Evolutionary conservation across 2,888 invertebrate species (phyloP).

Genomic region (Chesias legatella): DNA sequence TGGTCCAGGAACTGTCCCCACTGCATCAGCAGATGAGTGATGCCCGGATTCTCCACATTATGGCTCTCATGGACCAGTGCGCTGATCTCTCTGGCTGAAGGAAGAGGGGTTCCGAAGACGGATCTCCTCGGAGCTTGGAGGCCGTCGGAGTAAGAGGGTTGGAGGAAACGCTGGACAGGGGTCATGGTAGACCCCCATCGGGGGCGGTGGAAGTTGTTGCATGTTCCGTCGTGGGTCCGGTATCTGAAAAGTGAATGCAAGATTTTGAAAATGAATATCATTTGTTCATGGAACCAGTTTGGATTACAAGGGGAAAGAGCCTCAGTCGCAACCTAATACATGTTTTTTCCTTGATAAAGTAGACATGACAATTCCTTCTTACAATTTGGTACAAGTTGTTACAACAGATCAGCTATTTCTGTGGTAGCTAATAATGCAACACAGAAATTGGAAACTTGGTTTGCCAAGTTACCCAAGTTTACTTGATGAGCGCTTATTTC

Average conservation of each 20-base stretch:
- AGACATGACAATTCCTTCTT: too few relatives aligned
- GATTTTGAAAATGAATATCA: too few relatives aligned
- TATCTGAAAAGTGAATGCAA: constrained; percentile 79
- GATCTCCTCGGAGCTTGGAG: constrained; percentile 79
- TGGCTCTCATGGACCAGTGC: constrained; percentile 80
- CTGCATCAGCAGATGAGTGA: constrained; percentile 92
- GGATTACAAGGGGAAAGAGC: too few relatives aligned
- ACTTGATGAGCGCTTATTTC: too few relatives aligned
- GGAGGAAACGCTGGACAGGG: constrained; percentile 89
- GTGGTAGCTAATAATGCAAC: too few relatives aligned
- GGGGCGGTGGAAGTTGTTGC: constrained; percentile 89
- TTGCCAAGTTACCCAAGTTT: too few relatives aligned
- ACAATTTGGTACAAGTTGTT: too few relatives aligned
- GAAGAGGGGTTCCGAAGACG: constrained; percentile 81
- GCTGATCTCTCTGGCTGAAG: constrained; percentile 89
- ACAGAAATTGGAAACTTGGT: too few relatives aligned
- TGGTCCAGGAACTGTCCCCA: constrained; percentile 96
- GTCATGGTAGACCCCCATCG: constrained; percentile 92
- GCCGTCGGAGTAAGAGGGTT: constrained; percentile 91
- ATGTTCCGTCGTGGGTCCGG: constrained; percentile 92
- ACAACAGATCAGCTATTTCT: too few relatives aligned
- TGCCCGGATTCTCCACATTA: constrained; percentile 82
- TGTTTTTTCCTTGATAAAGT: too few relatives aligned
- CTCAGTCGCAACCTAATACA: too few relatives aligned
- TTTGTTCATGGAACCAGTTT: too few relatives aligned